Conservation (phyloP, 2,113 vertebrate species). For the Sorex araneus region DNA sequence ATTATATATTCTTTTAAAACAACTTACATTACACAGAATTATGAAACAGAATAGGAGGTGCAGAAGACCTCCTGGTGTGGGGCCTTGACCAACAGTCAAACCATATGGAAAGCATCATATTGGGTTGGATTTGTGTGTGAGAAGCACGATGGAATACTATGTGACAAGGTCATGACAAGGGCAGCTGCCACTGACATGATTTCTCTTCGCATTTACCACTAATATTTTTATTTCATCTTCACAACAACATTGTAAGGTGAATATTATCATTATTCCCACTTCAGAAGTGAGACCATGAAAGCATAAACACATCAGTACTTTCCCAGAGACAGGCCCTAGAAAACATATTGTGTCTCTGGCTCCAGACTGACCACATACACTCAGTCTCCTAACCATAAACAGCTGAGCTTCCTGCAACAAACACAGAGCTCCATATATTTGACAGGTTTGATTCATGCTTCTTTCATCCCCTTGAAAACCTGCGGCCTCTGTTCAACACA, state of each 20-base stretch:
- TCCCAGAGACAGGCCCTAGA: background rate
- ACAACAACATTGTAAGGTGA: too few species aligned
- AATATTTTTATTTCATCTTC: background rate
- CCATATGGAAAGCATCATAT: fast-evolving
- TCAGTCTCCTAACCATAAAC: too few species aligned
- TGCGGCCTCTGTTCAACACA: fast-evolving
- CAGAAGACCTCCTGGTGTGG: background rate
- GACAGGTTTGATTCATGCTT: background rate
- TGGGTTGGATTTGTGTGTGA: too few species aligned
- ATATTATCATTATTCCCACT: too few species aligned
- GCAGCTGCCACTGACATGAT: fast-evolving
- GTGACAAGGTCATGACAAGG: background rate
- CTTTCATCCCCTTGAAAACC: background rate
- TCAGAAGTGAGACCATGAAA: background rate
- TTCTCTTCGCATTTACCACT: fast-evolving
- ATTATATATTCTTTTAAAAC: background rate
- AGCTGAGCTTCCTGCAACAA: too few species aligned
- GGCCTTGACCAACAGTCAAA: background rate
- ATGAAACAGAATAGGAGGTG: background rate
- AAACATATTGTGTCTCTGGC: too few species aligned
- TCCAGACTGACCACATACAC: background rate
- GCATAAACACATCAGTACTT: background rate
- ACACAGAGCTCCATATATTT: background rate
- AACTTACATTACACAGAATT: background rate
- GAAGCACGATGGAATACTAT: fast-evolving